Percentiles rank a stretch among this genome's conserved stretches.
Conservation (phyloP, 2,888 invertebrate species). For the Trichopoda pennipes region DNA sequence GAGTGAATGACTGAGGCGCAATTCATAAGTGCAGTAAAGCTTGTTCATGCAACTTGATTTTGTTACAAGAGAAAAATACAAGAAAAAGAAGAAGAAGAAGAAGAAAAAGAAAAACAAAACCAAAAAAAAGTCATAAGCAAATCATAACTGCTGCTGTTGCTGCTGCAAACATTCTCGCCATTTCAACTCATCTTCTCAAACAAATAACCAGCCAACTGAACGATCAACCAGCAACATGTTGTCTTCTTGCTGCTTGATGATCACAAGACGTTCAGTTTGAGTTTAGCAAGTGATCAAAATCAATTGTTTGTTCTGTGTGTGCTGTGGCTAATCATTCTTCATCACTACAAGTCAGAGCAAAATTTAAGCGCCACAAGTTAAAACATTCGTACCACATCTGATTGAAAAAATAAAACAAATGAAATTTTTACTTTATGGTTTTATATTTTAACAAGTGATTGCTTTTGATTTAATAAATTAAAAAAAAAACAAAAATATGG, state of each 20-base stretch:
- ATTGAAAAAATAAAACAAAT: conserved; percentile 7
- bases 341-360: conserved; percentile 10
- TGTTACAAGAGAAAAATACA: conserved; percentile 10
- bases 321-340: conserved; percentile 25
- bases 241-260: conserved; percentile 47
- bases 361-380: conserved; percentile 59
- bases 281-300: conserved; percentile 62
- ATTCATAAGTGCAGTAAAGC: conserved; percentile 30
- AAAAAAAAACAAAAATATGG: conserved; percentile 4
- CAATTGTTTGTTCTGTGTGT: conserved; percentile 55
- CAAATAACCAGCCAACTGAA: conserved; percentile 20
- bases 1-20: conserved; percentile 23
- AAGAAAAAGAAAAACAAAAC: conserved; percentile 25
- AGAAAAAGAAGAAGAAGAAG: background rate
- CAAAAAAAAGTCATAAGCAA: conserved; percentile 11
- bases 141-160: conserved; percentile 46
- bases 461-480: background rate
- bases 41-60: conserved; percentile 50
- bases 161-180: conserved; percentile 29
- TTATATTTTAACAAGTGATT: too few relatives aligned
- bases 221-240: conserved; percentile 40
- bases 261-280: conserved; percentile 54
- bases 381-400: conserved; percentile 12
- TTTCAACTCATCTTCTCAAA: conserved; percentile 39
- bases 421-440: conserved; percentile 4